Conservation (phyloP, 2,797 vertebrate genomes). For the Micrastur ruficollis region DNA sequence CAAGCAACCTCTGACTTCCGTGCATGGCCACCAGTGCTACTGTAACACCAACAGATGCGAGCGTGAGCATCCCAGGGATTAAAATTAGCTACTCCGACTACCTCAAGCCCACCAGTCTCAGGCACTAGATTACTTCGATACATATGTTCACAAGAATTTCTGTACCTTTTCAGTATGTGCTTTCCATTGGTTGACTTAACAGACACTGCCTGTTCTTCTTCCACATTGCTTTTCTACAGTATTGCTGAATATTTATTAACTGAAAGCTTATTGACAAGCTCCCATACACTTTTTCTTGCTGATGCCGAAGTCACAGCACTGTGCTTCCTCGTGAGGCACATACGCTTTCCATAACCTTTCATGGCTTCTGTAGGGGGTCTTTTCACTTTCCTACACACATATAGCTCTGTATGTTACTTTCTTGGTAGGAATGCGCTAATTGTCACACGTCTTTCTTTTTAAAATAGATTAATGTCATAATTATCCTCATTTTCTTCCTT, state of each 20-base stretch:
- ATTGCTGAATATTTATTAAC: not conserved
- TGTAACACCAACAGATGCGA: accelerated
- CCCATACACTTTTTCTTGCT: not conserved
- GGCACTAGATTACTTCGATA: not conserved
- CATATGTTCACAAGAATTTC: not conserved
- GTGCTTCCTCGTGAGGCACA: not conserved
- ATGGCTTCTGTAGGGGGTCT: not conserved
- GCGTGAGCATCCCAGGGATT: accelerated
- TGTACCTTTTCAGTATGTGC: not conserved
- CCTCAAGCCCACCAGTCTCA: accelerated
- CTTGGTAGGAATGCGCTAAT: constrained; percentile 32
- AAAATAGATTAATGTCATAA: constrained; percentile 48
- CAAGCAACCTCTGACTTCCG: not conserved
- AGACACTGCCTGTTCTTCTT: not conserved
- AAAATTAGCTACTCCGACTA: not conserved
- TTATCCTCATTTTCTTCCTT: constrained; percentile 56
- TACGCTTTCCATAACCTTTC: not conserved
- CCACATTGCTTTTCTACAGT: not conserved
- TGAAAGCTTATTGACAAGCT: not conserved
- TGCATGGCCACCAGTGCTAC: accelerated
- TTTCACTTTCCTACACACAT: constrained; percentile 18
- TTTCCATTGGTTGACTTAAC: not conserved
- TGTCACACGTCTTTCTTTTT: constrained; percentile 47
- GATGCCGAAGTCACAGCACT: not conserved
- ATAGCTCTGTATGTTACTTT: not conserved